Percentiles rank a stretch among this genome's conserved stretches.
Conservation (phyloP, 2,113 vertebrate genomes). For the Poeciliopsis retropinna region DNA sequence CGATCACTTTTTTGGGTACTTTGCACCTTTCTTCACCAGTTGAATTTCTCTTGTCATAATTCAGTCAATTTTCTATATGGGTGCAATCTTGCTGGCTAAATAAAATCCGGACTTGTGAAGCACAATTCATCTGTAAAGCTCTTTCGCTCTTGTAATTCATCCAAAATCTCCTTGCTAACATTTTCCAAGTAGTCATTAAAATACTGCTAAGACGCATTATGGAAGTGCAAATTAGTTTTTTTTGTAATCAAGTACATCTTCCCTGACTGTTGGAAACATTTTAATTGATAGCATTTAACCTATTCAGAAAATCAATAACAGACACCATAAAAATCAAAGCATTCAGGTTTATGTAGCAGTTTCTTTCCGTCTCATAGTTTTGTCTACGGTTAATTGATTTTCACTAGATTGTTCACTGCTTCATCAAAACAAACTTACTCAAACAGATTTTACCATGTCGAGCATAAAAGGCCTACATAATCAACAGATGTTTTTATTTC, state of each 20-base stretch:
- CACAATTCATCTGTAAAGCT: neutral
- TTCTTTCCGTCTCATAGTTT: no score
- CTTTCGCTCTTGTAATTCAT: no score
- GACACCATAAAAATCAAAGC: neutral
- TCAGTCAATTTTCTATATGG: neutral
- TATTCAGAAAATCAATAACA: neutral
- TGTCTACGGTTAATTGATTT: neutral
- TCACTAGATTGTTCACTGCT: neutral
- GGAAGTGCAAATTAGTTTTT: neutral
- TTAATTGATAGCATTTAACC: neutral
- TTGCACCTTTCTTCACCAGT: neutral
- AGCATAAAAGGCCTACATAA: neutral
- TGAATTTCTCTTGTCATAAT: neutral
- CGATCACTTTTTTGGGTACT: neutral
- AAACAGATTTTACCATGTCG: neutral
- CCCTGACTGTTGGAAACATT: neutral
- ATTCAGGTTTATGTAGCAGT: no score
- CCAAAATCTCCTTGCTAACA: no score
- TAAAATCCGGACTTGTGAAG: neutral
- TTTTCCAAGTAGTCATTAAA: no score
- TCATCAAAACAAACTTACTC: neutral
- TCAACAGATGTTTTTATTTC: slow-evolving; percentile 24
- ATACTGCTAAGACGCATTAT: no score
- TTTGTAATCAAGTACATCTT: neutral
- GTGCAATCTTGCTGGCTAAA: neutral